Percentiles rank a stretch among this genome's conserved stretches.
phyloP scores from a whole-genome alignment of 1,140 invertebrate species.

The Polypedilum vanderplanki region DNA sequence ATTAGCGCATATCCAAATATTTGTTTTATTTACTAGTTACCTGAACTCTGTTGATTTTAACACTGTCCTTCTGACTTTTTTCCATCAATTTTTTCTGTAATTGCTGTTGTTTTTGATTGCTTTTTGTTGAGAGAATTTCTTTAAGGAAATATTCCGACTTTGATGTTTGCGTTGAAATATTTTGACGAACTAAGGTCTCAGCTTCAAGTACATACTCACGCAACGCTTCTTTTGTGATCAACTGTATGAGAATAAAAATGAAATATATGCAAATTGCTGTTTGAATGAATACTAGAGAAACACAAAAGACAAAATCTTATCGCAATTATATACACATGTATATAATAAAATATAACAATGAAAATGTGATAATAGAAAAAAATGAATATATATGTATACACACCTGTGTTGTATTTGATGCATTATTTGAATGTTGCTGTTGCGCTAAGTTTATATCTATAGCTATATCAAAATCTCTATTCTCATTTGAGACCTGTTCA shows the following conservation, averaged over 20 bases:
- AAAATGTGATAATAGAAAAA: too few relatives aligned
- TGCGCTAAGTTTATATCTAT: background rate
- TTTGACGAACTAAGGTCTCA: conserved; percentile 8
- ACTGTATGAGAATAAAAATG: background rate
- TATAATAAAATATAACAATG: too few relatives aligned
- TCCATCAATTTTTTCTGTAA: conserved; percentile 4
- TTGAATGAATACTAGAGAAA: background rate
- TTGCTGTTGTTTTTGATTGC: conserved; percentile 31
- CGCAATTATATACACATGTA: background rate
- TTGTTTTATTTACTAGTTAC: conserved; percentile 33
- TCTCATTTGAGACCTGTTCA: background rate
- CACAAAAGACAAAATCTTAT: background rate
- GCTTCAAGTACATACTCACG: background rate
- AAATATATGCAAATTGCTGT: background rate
- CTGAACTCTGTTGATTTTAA: conserved; percentile 42
- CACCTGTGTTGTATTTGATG: conserved; percentile 3
- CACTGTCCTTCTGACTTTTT: conserved; percentile 33
- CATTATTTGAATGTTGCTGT: background rate
- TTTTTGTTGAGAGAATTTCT: conserved; percentile 37
- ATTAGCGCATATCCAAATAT: background rate
- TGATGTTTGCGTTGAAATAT: background rate
- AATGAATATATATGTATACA: background rate
- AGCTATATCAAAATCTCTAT: background rate
- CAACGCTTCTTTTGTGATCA: conserved; percentile 24
- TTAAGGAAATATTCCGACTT: conserved; percentile 2